These are phyloP conservation scores for Neuroterus valhalla DNA, from an alignment of 1,140 invertebrate species.

Conservation along the genomic window DNA sequence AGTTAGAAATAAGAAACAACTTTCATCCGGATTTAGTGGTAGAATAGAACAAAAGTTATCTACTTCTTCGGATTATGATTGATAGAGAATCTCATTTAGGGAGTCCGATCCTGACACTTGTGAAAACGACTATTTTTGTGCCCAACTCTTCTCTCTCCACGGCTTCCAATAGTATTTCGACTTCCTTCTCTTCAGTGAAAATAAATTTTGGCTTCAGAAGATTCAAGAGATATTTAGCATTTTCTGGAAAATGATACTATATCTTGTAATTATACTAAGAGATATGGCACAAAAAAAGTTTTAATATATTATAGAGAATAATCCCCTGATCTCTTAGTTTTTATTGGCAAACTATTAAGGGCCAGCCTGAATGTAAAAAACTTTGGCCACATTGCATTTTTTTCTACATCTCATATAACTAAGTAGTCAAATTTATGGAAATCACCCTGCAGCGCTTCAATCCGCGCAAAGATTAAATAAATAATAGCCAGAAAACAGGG, in stretches of 20 bases:
- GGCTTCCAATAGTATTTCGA: constrained; percentile 48
- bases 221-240: constrained; percentile 58
- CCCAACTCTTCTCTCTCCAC: constrained; percentile 44
- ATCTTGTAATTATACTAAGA: background rate
- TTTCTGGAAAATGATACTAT: constrained; percentile 51
- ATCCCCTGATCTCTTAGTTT: no score
- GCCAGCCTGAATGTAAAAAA: no score
- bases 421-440: no score
- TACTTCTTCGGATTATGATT: constrained; percentile 43
- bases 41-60: constrained; percentile 46
- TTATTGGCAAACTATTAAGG: no score
- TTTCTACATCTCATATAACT: no score
- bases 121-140: constrained; percentile 59
- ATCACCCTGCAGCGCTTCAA: no score
- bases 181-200: constrained; percentile 55
- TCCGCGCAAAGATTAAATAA: no score
- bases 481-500: no score
- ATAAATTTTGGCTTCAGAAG: constrained; percentile 66
- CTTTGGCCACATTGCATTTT: no score
- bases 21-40: constrained; percentile 49
- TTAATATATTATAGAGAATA: no score
- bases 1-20: constrained; percentile 59
- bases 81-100: constrained; percentile 50
- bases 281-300: no score
- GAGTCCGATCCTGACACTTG: constrained; percentile 44